Base-by-base conservation (phyloP, 1,140 invertebrate genomes). In the Drosophila rufa region DNA sequence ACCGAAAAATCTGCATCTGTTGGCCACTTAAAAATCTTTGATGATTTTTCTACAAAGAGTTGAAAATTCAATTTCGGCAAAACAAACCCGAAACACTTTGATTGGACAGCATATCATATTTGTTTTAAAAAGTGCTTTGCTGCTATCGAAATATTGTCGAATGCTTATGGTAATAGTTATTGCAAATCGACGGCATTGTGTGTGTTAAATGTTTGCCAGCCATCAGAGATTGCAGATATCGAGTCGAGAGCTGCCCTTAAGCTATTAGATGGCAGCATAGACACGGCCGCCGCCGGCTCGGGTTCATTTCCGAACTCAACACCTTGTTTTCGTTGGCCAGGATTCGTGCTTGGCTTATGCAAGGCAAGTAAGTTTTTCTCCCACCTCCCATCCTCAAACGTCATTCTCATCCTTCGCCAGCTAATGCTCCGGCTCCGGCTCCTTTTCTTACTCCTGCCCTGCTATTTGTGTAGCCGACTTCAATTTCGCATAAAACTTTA, bases 401-500 rank as follows among this genome's bases (percentile, higher is more conserved):
- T 36, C 33, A 36, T 11, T 36, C 33, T 3, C 33, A 1, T 14
- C 14, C 51, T 22, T 19, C 4, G 17, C 17, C 19, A 25, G 53
- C 53, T 56, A 38, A 55, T 36, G 6, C 30, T 36, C 25, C 2
- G 4, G 14, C 45, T 33, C 33, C n/a, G 36, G 19, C 45, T 57
- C 8, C 45, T 62, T 4, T 46, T 25, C 11, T 65, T 40, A 2
- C 30, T 50, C 51, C 36, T 57, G 8, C 14, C 60, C 8, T n/a
- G 40, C 51, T 81, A 71, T 82, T 81, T 82, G 65, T 81, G 47
- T 80, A 68, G 71, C 76, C 77, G 79, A 78, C 80, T 89, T 89
- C 56, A 80, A 87, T 89, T 89, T 87, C 80, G 55, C 77, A 87
- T 89, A 75, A 89, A 84, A 89, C 80, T 87, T 87, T 83, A 89